Conservation (phyloP, 2,797 vertebrate genomes). For the Orestias chungarensis region DNA sequence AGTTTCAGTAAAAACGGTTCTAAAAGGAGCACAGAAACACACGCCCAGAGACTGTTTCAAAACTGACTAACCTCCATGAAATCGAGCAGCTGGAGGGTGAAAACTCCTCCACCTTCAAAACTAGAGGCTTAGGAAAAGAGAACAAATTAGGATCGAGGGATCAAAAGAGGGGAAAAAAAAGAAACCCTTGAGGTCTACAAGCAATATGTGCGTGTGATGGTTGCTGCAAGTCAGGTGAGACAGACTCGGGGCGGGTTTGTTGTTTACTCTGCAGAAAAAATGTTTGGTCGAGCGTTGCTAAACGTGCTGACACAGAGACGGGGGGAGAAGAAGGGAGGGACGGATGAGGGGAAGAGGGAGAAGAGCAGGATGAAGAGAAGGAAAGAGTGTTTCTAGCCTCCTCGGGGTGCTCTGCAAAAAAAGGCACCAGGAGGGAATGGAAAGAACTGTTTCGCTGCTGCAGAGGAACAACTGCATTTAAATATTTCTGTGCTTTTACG, state of each 20-base stretch:
- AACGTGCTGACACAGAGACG: conserved; percentile 61
- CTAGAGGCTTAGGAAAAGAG: conserved; percentile 49
- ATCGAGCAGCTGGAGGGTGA: conserved; percentile 60
- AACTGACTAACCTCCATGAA: conserved; percentile 61
- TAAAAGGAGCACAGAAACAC: conserved; percentile 23
- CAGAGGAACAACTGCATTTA: conserved; percentile 24
- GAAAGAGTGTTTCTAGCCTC: conserved; percentile 22
- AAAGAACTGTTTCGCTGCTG: conserved; percentile 25
- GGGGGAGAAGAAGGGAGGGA: conserved; percentile 17
- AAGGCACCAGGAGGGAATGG: conserved; percentile 32
- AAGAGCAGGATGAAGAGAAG: conserved; percentile 22
- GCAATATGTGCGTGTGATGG: conserved; percentile 21
- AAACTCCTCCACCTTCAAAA: conserved; percentile 61
- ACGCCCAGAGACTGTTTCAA: conserved; percentile 44
- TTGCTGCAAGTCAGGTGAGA: conserved; percentile 52
- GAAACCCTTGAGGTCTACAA: conserved; percentile 40
- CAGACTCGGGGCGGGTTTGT: conserved; percentile 46
- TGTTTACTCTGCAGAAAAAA: conserved; percentile 63
- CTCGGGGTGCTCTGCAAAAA: conserved; percentile 30
- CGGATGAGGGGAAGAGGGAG: conserved; percentile 20
- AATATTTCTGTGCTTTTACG: conserved; percentile 16
- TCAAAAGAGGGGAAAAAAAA: conserved; percentile 46
- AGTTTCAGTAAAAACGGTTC: conserved; percentile 20
- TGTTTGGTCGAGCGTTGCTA: conserved; percentile 43
- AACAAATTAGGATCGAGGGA: conserved; percentile 61